Base-by-base conservation (phyloP, 2,797 vertebrate genomes). In the Bovichtus variegatus region DNA sequence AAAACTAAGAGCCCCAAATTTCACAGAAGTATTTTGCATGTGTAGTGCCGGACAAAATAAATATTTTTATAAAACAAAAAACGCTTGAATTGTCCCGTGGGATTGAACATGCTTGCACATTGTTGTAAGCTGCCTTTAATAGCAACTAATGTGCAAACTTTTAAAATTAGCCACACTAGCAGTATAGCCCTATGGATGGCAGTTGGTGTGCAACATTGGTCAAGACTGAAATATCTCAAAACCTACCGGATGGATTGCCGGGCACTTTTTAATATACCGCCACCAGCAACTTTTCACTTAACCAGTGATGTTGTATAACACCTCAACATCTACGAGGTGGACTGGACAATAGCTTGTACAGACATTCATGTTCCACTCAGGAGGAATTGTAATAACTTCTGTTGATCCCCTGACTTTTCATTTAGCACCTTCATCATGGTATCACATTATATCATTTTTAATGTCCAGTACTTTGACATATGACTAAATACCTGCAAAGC, bases 21-120 rank as follows among this genome's bases (percentile, higher is more conserved):
- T 60, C 43, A 10, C 41, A 43, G 44, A 69, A 38, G 16, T 76
- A 66, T 59, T 70, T 16, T 71, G 23, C 47, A 23, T 50, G 47
- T 63, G 34, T 80, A 61, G 67, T 68, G 43, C 51, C 19, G 61
- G 54, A 81, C 27, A 82, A 63, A 78, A 74, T 25, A 53, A 59
- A 72, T 57, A 27, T 66, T 70, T 65, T 23, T 58, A 21, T 19
- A 34, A 62, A 65, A 61, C 9, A 27, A 73, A 47, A 59, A 62
- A n/a, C 59, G 10, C 40, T 57, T 71, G 9, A 61, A 78, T 80
- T 66, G 60, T 25, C 51, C 9, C 4, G 21, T 59, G 25, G 31
- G 59, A 70, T 66, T 78, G 76, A 59, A 11, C 25, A 12, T 44
- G 21, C 54, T 23, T 40, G 7, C 62, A n/a, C 31, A 67, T 60